These are phyloP conservation scores for Sinocyclocheilus maitianheensis DNA, from an alignment of 2,113 vertebrate genomes.

Conservation along the genomic window DNA sequence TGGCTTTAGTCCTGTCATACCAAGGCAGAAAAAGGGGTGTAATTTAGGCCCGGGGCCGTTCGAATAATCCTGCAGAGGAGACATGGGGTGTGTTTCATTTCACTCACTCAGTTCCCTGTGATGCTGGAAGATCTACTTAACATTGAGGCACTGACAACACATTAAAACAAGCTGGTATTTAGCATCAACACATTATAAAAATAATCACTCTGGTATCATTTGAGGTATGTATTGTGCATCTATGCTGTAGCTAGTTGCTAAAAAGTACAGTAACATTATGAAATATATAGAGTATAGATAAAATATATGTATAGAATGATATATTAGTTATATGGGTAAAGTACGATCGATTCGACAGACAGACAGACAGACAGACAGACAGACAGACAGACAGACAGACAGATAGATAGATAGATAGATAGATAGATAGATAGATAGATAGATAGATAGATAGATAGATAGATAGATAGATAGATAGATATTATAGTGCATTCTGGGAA, in stretches of 20 bases:
- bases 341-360: background rate
- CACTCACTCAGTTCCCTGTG: background rate
- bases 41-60: background rate
- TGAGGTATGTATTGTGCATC: background rate
- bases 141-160: background rate
- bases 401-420: too few species aligned
- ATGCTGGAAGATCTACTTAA: background rate
- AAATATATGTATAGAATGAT: background rate
- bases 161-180: background rate
- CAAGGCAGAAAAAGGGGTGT: conserved; percentile 1
- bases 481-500: background rate
- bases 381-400: too few species aligned
- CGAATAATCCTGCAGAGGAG: conserved; percentile 5
- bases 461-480: background rate
- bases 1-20: conserved; percentile 15
- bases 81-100: background rate
- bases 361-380: background rate
- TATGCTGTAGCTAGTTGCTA: background rate
- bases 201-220: background rate
- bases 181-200: background rate
- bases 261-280: background rate
- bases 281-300: background rate
- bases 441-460: too few species aligned
- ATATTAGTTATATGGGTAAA: background rate
- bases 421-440: background rate